These are phyloP conservation scores for Drosophila oshimai DNA, from an alignment of 1,140 invertebrate species.

Conservation along the genomic window DNA sequence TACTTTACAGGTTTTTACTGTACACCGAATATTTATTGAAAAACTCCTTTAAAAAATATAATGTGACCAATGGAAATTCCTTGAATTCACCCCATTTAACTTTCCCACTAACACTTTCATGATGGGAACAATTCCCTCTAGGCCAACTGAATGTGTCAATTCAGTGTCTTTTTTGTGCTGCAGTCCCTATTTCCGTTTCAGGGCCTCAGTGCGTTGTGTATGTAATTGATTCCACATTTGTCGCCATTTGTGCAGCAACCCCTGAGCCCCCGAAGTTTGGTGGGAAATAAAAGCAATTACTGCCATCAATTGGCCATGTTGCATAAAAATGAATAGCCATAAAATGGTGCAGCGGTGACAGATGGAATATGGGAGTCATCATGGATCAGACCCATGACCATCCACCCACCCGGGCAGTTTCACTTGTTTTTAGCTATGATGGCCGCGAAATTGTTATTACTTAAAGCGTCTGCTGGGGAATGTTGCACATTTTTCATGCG, in stretches of 20 bases:
- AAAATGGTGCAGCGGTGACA: conserved; percentile 59
- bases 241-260: conserved; percentile 8
- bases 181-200: neutral
- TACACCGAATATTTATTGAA: too few relatives aligned
- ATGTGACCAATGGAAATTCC: too few relatives aligned
- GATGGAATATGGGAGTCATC: conserved; percentile 32
- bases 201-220: neutral
- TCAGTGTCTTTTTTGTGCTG: neutral
- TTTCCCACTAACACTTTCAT: neutral
- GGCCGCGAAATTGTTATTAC: conserved; percentile 55
- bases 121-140: neutral
- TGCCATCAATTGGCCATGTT: conserved; percentile 66
- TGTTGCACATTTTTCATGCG: conserved; percentile 60
- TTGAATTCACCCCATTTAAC: neutral
- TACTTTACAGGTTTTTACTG: too few relatives aligned
- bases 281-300: conserved; percentile 57
- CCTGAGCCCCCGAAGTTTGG: neutral
- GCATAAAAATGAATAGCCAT: conserved; percentile 72
- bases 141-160: neutral
- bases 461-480: conserved; percentile 59
- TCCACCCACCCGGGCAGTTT: neutral
- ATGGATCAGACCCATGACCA: conserved; percentile 61
- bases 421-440: conserved; percentile 9
- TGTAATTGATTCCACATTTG: conserved; percentile 49
- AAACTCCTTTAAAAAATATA: too few relatives aligned